Evolutionary conservation across 30 jellyfish, hydroid and myxozoan genomes (phyloP).

Genomic region (Hydra vulgaris): DNA sequence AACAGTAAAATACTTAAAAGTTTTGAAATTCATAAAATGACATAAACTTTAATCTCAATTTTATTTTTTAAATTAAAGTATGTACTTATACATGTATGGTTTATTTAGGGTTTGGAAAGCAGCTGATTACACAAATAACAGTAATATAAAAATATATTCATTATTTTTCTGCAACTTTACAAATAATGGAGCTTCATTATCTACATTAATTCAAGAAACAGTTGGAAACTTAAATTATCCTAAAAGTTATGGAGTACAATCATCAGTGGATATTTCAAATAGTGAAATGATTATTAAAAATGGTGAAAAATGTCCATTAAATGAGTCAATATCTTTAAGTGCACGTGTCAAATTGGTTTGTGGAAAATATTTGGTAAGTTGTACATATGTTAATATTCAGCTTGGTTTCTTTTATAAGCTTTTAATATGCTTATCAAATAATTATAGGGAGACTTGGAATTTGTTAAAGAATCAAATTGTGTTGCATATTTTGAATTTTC

Average conservation of each 20-base stretch:
- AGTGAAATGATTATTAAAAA: background rate
- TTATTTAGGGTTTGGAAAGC: background rate
- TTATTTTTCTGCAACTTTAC: background rate
- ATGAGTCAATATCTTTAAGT: background rate
- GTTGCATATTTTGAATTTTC: slow-evolving; percentile 33
- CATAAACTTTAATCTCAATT: too few species aligned
- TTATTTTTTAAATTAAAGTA: too few species aligned
- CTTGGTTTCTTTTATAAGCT: background rate
- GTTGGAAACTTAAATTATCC: background rate
- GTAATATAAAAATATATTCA: background rate
- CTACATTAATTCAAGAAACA: background rate
- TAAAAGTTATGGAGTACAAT: background rate
- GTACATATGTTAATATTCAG: too few species aligned
- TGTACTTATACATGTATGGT: too few species aligned
- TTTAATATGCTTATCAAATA: too few species aligned
- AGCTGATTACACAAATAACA: background rate
- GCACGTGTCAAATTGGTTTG: too few species aligned
- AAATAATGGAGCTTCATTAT: background rate
- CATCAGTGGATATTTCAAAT: background rate
- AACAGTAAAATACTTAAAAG: too few species aligned
- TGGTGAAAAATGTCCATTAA: background rate
- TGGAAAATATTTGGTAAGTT: too few species aligned
- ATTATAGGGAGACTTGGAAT: slow-evolving; percentile 44
- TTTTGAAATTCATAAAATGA: too few species aligned
- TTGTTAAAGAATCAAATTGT: slow-evolving; percentile 48